Evolutionary conservation across 2,888 invertebrate species (phyloP).

Genomic region (Amiota minor): DNA sequence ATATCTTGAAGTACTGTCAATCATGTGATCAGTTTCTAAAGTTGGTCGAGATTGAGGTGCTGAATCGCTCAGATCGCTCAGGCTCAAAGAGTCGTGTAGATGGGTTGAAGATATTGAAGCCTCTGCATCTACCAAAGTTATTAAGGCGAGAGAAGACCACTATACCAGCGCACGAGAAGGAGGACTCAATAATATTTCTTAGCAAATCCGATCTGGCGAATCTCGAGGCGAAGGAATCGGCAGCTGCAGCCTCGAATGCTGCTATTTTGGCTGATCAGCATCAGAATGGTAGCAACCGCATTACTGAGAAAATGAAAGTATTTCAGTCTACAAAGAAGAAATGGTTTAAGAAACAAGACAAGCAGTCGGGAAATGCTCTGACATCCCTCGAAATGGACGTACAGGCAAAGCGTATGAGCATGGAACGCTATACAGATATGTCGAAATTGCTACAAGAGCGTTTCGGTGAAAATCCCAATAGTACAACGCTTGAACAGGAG

Average conservation of each 20-base stretch:
- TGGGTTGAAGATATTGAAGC: conserved; percentile 76
- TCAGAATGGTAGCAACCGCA: conserved; percentile 55
- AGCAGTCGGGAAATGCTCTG: conserved; percentile 55
- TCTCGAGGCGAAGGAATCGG: conserved; percentile 74
- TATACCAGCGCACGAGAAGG: conserved; percentile 76
- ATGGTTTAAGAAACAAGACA: conserved; percentile 77
- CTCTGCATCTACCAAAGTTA: conserved; percentile 70
- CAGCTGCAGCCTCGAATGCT: conserved; percentile 41
- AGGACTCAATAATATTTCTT: conserved; percentile 80
- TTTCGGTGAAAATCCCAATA: conserved; percentile 74
- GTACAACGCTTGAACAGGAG: conserved; percentile 47
- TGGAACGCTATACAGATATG: conserved; percentile 83
- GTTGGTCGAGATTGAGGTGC: conserved; percentile 71
- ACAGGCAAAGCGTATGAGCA: conserved; percentile 80
- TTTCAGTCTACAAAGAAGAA: conserved; percentile 77
- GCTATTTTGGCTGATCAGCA: conserved; percentile 31
- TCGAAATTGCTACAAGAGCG: conserved; percentile 81
- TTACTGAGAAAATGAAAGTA: conserved; percentile 73
- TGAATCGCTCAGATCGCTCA: conserved; percentile 71
- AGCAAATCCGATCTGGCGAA: conserved; percentile 80
- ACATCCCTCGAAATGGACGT: conserved; percentile 75
- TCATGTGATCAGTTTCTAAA: conserved; percentile 73
- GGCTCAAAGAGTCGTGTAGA: conserved; percentile 75
- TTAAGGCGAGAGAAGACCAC: conserved; percentile 72
- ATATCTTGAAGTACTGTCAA: conserved; percentile 73